Percentiles rank a stretch among this genome's conserved stretches.
Evolutionary conservation across 2,797 vertebrate genomes (phyloP).

Genomic region (Heteromormyrus szaboi): DNA sequence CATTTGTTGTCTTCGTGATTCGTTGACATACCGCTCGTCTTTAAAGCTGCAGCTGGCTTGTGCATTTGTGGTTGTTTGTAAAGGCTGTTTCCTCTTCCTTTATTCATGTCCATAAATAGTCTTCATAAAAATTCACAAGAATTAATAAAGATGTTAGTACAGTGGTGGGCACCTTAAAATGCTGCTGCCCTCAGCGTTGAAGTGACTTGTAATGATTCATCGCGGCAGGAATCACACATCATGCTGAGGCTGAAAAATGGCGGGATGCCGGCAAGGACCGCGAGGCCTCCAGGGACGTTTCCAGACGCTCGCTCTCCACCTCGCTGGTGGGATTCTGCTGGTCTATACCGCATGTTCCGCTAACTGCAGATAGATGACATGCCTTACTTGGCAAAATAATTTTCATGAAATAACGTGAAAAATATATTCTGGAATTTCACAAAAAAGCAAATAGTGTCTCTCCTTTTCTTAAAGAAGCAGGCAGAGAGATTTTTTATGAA

Average conservation of each 20-base stretch:
- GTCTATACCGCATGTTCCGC: background rate
- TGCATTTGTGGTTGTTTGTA: background rate
- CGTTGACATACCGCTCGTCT: background rate
- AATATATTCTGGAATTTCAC: background rate
- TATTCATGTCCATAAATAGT: background rate
- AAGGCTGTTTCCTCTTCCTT: background rate
- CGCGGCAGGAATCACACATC: background rate
- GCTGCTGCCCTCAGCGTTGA: background rate
- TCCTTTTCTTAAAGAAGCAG: background rate
- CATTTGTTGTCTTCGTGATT: background rate
- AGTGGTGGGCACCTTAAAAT: background rate
- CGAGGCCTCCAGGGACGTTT: background rate
- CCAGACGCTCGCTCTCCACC: background rate
- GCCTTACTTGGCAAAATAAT: background rate
- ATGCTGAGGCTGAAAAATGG: background rate
- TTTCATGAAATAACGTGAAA: background rate
- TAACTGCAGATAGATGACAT: background rate
- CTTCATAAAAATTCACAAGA: background rate
- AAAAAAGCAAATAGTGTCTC: background rate
- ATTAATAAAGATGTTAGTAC: background rate
- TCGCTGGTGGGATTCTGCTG: background rate
- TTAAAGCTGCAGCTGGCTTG: background rate
- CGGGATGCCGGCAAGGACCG: background rate
- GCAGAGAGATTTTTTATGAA: background rate
- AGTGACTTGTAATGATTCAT: background rate